Evolutionary conservation across 2,888 invertebrate genomes (phyloP).

Genomic region (Amiota mariae): DNA sequence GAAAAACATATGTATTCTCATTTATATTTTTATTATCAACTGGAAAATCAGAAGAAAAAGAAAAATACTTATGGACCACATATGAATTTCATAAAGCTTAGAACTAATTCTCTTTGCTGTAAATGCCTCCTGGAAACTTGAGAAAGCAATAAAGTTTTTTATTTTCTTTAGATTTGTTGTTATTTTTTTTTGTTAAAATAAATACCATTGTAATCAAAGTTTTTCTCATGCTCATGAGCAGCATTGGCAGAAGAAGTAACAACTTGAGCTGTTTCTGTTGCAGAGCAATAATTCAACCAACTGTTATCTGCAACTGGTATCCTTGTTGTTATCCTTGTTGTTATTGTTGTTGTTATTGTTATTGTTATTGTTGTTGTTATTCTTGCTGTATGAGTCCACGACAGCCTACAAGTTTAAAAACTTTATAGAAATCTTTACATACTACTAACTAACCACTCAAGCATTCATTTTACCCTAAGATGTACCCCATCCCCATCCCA

Average conservation of each 20-base stretch:
- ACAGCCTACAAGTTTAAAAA: constrained; percentile 20
- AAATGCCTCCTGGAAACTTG: too few species aligned
- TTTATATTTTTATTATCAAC: not conserved
- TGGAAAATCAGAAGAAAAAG: not conserved
- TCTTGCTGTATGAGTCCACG: constrained; percentile 1
- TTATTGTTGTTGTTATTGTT: too few species aligned
- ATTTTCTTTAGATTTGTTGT: too few species aligned
- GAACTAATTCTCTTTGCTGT: too few species aligned
- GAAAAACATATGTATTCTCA: not conserved
- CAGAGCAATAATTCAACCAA: constrained; percentile 31
- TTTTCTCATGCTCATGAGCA: not conserved
- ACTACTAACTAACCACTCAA: constrained; percentile 1
- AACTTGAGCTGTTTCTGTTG: not conserved
- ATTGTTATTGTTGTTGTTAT: not conserved
- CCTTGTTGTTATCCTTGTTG: not conserved
- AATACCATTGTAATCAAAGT: constrained; percentile 32
- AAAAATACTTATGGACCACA: not conserved
- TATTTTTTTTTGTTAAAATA: not conserved
- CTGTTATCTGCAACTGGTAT: constrained; percentile 20
- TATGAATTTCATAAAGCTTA: too few species aligned
- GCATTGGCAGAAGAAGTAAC: not conserved
- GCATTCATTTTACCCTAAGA: not conserved
- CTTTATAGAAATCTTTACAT: constrained; percentile 1
- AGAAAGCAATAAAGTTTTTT: too few species aligned
- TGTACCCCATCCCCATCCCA: too few species aligned